Percentiles rank a stretch among this genome's conserved stretches.
These are phyloP conservation scores for Nerophis ophidion DNA, from an alignment of 2,113 vertebrate genomes.

Conservation along the genomic window DNA sequence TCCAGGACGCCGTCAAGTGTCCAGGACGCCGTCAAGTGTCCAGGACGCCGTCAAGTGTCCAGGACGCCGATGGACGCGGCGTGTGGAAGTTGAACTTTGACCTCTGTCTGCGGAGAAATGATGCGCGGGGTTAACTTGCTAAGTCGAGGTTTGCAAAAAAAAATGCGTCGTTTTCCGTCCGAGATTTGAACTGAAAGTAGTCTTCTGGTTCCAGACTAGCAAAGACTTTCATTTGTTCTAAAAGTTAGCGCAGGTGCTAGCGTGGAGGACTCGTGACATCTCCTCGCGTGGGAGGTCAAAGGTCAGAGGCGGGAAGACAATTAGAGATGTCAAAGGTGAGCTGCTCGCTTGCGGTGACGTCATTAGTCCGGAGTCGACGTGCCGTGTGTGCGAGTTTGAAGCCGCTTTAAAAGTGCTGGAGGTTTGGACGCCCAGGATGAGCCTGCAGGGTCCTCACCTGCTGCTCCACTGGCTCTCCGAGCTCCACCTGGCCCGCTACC, in stretches of 20 bases:
- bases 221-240: background rate
- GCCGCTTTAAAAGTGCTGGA: background rate
- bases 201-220: background rate
- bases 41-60: too few relatives aligned
- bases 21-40: too few relatives aligned
- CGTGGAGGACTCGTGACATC: background rate
- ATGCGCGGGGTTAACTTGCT: background rate
- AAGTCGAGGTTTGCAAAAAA: background rate
- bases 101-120: background rate
- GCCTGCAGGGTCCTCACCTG: constrained; percentile 77
- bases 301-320: background rate
- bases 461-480: constrained; percentile 92
- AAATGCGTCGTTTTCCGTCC: background rate
- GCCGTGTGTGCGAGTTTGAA: too few relatives aligned
- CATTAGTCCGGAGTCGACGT: too few relatives aligned
- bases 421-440: constrained; percentile 66
- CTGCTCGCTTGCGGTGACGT: too few relatives aligned
- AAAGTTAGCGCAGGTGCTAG: too few relatives aligned
- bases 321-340: background rate
- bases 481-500: constrained; percentile 86
- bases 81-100: background rate
- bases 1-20: too few relatives aligned
- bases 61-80: background rate
- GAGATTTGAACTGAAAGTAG: background rate
- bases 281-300: background rate